These are phyloP conservation scores for Cylloceria caligata DNA, from an alignment of 2,888 invertebrate genomes.

Conservation along the genomic window DNA sequence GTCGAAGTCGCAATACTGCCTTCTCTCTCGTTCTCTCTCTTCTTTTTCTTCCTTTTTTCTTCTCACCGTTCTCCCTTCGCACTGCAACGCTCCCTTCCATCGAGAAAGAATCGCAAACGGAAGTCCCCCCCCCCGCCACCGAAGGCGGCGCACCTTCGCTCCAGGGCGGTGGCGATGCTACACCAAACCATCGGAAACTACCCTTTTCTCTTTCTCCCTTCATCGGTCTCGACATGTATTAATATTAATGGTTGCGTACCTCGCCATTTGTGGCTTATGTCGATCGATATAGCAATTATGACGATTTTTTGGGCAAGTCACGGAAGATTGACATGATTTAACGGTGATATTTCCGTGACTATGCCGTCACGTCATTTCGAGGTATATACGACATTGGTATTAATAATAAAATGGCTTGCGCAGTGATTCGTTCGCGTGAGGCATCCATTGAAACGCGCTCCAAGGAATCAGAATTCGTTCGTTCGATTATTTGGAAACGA, in stretches of 20 bases:
- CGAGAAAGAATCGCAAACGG: slow-evolving; percentile 72
- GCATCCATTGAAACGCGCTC: slow-evolving; percentile 2
- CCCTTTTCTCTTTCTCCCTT: slow-evolving; percentile 20
- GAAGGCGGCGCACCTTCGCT: slow-evolving; percentile 72
- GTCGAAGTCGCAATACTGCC: slow-evolving; percentile 16
- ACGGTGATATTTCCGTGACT: slow-evolving; percentile 50
- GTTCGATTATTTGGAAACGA: slow-evolving; percentile 60
- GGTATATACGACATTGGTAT: slow-evolving; percentile 37
- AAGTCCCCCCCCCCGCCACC: slow-evolving; percentile 70
- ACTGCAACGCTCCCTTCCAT: slow-evolving; percentile 22
- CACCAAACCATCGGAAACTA: slow-evolving; percentile 25
- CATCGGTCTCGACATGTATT: slow-evolving; percentile 34
- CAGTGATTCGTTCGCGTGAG: slow-evolving; percentile 22
- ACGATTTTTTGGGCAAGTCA: slow-evolving; percentile 48
- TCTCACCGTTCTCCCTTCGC: slow-evolving; percentile 1
- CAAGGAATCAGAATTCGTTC: slow-evolving; percentile 25
- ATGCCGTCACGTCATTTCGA: slow-evolving; percentile 7
- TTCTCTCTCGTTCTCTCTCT: slow-evolving; percentile 7
- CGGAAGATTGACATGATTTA: slow-evolving; percentile 60
- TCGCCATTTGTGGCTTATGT: not conserved
- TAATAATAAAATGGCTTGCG: slow-evolving; percentile 23
- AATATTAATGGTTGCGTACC: slow-evolving; percentile 59
- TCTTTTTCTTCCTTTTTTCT: slow-evolving; percentile 14
- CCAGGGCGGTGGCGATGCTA: slow-evolving; percentile 48
- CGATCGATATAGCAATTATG: slow-evolving; percentile 57